Evolutionary conservation across 1,140 invertebrate genomes (phyloP).

Genomic region (Elymnias hypermnestra): DNA sequence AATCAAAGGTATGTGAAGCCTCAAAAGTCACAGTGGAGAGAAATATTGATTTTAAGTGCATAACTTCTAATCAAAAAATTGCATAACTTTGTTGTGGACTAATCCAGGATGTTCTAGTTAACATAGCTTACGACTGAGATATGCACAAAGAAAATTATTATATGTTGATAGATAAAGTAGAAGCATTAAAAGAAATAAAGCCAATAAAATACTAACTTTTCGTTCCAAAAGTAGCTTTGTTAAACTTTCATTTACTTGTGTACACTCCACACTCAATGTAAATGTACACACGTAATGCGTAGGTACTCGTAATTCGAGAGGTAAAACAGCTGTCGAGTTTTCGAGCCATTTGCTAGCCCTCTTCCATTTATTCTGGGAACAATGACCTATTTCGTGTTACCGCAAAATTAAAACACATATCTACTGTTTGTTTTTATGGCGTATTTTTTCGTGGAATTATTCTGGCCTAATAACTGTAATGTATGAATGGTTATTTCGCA

Average conservation of each 20-base stretch:
- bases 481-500: neutral
- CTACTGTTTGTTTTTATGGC: neutral
- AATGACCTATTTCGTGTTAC: conserved; percentile 3
- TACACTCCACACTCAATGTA: neutral
- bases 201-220: neutral
- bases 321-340: conserved; percentile 1
- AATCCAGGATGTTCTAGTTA: no score
- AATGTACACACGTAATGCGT: neutral
- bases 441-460: neutral
- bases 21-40: no score
- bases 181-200: neutral
- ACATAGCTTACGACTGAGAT: no score
- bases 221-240: neutral
- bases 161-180: no score
- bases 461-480: neutral
- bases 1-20: no score
- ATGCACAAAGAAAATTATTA: no score
- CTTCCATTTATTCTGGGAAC: conserved; percentile 3
- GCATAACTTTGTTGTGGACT: no score
- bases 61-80: no score
- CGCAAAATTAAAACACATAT: conserved; percentile 3
- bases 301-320: conserved; percentile 5
- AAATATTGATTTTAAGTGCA: no score
- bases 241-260: neutral
- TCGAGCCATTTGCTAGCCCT: conserved; percentile 2